Percentiles rank a stretch among this genome's conserved stretches.
phyloP scores from a whole-genome alignment of 2,888 invertebrate species.

The Ramazzottius varieornatus region DNA sequence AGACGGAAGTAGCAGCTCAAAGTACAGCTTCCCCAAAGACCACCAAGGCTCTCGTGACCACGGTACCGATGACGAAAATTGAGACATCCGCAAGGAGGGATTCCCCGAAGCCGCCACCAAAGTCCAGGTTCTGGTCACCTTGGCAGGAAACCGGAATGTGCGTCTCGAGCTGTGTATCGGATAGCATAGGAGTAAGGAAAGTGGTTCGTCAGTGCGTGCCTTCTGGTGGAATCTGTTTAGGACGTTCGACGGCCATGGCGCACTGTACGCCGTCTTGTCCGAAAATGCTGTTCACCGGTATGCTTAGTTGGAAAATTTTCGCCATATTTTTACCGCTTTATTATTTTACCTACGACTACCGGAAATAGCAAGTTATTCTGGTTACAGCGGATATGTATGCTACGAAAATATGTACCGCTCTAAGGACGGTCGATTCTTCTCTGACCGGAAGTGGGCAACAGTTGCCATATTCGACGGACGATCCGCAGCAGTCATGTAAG shows the following conservation, averaged over 20 bases:
- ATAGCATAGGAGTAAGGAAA: not conserved
- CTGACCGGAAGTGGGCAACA: not conserved
- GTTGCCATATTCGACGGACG: not conserved
- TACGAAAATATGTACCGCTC: not conserved
- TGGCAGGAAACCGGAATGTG: not conserved
- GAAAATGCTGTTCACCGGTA: not conserved
- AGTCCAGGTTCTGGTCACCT: not conserved
- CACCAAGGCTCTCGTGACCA: not conserved
- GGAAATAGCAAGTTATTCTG: not conserved
- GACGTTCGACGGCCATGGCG: not conserved
- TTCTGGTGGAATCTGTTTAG: not conserved
- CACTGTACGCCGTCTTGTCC: not conserved
- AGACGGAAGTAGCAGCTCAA: no score
- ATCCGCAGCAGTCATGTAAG: not conserved
- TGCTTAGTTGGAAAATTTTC: no score
- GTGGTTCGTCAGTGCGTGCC: not conserved
- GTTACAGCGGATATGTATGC: not conserved
- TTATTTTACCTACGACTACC: no score
- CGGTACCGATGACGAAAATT: not conserved
- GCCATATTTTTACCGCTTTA: no score
- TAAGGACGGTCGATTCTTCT: not conserved
- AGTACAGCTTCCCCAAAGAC: not conserved
- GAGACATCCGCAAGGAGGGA: not conserved
- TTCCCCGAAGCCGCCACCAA: not conserved
- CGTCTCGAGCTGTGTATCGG: not conserved